Percentiles rank a stretch among this genome's conserved stretches.
Conservation (phyloP, 2,888 invertebrate species). For the Imbricaverruca yamaguchii region DNA sequence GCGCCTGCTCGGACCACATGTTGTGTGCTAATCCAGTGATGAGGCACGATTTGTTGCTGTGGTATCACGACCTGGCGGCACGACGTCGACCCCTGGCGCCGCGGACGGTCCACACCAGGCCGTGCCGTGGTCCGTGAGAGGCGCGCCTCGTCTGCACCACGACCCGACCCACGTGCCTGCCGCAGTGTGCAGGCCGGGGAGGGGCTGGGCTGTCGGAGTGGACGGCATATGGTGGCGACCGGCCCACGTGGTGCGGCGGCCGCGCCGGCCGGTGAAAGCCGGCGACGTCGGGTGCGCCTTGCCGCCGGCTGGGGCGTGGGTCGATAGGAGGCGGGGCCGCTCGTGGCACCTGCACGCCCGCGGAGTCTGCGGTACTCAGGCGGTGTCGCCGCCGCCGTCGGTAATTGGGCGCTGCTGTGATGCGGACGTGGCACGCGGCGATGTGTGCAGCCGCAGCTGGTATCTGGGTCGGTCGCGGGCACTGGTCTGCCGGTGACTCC, state of each 20-base stretch:
- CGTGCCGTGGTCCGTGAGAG: too few species aligned
- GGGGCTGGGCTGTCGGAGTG: too few species aligned
- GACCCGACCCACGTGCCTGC: too few species aligned
- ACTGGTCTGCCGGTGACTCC: background rate
- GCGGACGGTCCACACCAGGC: too few species aligned
- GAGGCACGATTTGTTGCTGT: too few species aligned
- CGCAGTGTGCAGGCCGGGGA: too few species aligned
- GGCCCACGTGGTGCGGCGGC: background rate
- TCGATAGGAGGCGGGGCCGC: background rate
- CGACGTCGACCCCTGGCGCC: too few species aligned
- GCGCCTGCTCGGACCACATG: too few species aligned
- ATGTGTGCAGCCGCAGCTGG: background rate
- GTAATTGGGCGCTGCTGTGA: background rate
- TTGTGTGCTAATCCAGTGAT: too few species aligned
- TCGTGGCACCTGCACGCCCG: background rate
- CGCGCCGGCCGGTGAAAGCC: conserved; percentile 8
- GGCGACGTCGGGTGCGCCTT: background rate
- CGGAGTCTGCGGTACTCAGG: background rate
- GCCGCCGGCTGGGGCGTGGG: background rate
- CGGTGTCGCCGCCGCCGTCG: background rate
- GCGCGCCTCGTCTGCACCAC: too few species aligned
- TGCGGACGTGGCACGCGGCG: background rate
- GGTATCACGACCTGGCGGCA: too few species aligned
- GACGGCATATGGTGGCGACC: background rate
- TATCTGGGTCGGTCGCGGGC: background rate